Evolutionary conservation across 2,888 invertebrate species (phyloP), one percentile per base, ranked within the genome.

Genomic region (Pachymerium ferrugineum): DNA sequence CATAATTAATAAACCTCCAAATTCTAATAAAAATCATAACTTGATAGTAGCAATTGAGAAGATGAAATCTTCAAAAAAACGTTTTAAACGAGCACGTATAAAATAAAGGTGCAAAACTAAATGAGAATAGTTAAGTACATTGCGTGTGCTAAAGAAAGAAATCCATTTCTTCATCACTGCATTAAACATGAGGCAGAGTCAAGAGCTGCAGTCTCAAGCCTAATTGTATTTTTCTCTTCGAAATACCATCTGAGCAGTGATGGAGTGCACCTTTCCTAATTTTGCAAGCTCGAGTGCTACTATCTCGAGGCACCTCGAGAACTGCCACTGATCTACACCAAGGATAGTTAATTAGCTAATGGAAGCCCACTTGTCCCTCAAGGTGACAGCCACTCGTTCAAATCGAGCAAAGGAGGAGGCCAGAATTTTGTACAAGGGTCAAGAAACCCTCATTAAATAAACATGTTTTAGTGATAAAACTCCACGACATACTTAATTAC

Each of bases 221-320:
- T 54, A 54, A 54, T 54, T 54, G 54, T 54, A 54, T 54, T 54
- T 54, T 54, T 54, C 54, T 54, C 54, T 54, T 54, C 54, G 54
- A 54, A 54, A 54, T 54, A n/a, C n/a, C 54, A 54, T 54, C 54
- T 25, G 54, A 54, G 54, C 54, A 54, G 54, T 54, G 54, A 54
- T 54, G 54, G 22, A 54, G 54, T 54, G 54, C 54, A 54, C 54
- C 54, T 54, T 54, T 54, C 54, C 22, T 54, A 54, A 54, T 54
- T 54, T 54, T 54, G 10, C 54, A 54, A 54, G 54, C 54, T 54
- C 54, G 54, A 54, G 54, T 14, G 54, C 25, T 54, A 28, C 54
- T 54, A 54, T 54, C 54, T 54, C 25, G 54, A 54, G 54, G 54
- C 54, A 54, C 54, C 54, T 54, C 54, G 8, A 54, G 8, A 54